These are phyloP conservation scores for Tipula confusa DNA, from an alignment of 2,888 invertebrate species.

Conservation along the genomic window DNA sequence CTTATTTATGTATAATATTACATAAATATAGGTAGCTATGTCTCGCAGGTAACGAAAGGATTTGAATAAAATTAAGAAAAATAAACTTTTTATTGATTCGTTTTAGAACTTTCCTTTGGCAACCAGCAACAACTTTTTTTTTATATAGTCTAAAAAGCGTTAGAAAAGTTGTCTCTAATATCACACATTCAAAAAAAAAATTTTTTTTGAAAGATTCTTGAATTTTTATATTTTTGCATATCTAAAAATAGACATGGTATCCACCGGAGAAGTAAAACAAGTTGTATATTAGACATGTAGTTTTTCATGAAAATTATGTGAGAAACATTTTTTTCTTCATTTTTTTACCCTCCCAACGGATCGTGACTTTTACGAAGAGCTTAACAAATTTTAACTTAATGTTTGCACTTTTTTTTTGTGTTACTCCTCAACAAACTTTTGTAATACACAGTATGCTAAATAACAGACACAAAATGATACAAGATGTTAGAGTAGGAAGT, in stretches of 20 bases:
- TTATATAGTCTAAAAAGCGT: not conserved
- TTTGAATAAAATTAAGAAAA: not conserved
- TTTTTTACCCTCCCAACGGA: not conserved
- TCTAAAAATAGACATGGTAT: not conserved
- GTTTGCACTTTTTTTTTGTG: not conserved
- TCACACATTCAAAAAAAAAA: not conserved
- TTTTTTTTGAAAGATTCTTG: not conserved
- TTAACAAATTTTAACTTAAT: not conserved
- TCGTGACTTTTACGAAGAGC: not conserved
- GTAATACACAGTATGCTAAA: not conserved
- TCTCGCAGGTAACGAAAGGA: conserved; percentile 3
- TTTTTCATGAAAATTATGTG: not conserved
- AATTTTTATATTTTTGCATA: not conserved
- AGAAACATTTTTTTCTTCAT: not conserved
- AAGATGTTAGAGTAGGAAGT: not conserved
- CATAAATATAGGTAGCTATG: not conserved
- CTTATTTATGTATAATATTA: not conserved
- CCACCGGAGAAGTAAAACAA: not conserved
- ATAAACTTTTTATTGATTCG: not conserved
- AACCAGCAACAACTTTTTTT: not conserved
- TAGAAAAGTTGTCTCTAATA: not conserved
- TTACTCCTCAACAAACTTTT: not conserved
- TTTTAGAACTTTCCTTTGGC: not conserved
- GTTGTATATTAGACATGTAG: not conserved
- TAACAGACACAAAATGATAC: not conserved